Base-by-base conservation (phyloP, 1,140 invertebrate genomes). In the Nasonia longicornis region DNA sequence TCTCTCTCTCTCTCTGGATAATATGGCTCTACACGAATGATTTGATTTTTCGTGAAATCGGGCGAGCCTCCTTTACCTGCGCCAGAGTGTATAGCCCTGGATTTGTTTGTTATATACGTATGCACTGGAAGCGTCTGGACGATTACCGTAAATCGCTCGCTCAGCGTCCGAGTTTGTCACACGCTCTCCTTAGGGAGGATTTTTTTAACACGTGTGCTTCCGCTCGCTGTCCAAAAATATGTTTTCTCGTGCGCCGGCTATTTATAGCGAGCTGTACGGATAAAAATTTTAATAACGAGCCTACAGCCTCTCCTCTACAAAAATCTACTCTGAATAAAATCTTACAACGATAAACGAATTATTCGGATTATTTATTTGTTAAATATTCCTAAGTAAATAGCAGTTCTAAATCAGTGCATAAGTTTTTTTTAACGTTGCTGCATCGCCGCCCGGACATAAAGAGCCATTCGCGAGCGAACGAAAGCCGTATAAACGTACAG, bases 41-140 rank as follows among this genome's bases (percentile, higher is more conserved):
- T 29, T 22, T 12, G 38, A 29, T 77, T 66, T 42, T 52, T 63
- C 52, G n/a, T 35, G 0, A 80, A 67, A 75, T 80, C 64, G 79
- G 42, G 2, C 14, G 64, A 26, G 64, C 26, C 29, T 29, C 14
- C 12, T 67, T 67, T 67, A 66, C 63, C 20, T 66, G 26, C 63
- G 63, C 26, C 26, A 26, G 26, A 66, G 26, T 10, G n/a, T 52
- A 35, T 35, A 78, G 42, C 42, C 48, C 45, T 26, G 12, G 48
- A 52, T 52, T 48, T 48, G 12, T 48, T 48, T 48, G 45, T 48
- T 48, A 48, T 48, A 16, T 14, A 3, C 12, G 12, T 16, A 14
- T 4, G 45, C 12, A 1, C 12, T 2, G 38, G 8, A 10, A 42
- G 38, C 6, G 42, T 45, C 1, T 48, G 12, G 45, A 12, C 14